phyloP scores from a whole-genome alignment of 2,888 invertebrate species.

The Thera obeliscata region DNA sequence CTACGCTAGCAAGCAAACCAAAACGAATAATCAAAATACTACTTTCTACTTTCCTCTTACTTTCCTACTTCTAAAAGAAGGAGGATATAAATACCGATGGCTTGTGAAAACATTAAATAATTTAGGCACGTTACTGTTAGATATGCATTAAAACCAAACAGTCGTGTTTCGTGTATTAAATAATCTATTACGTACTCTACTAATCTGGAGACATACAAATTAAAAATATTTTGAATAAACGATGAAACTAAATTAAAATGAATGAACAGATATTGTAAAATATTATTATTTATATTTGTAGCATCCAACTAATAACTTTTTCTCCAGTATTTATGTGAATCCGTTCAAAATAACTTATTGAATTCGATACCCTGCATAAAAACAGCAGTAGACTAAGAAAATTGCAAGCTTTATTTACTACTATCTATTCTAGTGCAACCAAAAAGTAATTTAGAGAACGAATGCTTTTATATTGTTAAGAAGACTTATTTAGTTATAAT shows the following conservation, averaged over 20 bases:
- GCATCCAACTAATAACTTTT: neutral
- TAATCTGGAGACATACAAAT: neutral
- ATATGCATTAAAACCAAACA: neutral
- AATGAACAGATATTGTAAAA: neutral
- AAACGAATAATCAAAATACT: slow-evolving; percentile 8
- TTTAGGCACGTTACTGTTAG: neutral
- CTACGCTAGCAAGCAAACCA: slow-evolving; percentile 27
- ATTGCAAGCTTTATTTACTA: slow-evolving; percentile 9
- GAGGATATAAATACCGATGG: neutral
- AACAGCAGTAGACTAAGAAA: neutral
- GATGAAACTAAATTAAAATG: no score
- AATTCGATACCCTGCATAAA: neutral
- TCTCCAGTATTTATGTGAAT: neutral
- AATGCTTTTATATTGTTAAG: neutral
- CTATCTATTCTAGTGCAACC: slow-evolving; percentile 17
- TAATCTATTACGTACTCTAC: neutral
- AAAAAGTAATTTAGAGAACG: slow-evolving; percentile 5
- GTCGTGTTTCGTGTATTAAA: neutral
- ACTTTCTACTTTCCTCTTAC: neutral
- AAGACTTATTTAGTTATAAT: neutral
- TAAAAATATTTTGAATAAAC: neutral
- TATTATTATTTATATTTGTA: neutral
- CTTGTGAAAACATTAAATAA: neutral
- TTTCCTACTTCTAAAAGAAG: neutral
- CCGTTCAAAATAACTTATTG: neutral